Percentiles rank a stretch among this genome's conserved stretches.
Evolutionary conservation across 2,113 vertebrate species (phyloP).

Genomic region (Scolopax mira): DNA sequence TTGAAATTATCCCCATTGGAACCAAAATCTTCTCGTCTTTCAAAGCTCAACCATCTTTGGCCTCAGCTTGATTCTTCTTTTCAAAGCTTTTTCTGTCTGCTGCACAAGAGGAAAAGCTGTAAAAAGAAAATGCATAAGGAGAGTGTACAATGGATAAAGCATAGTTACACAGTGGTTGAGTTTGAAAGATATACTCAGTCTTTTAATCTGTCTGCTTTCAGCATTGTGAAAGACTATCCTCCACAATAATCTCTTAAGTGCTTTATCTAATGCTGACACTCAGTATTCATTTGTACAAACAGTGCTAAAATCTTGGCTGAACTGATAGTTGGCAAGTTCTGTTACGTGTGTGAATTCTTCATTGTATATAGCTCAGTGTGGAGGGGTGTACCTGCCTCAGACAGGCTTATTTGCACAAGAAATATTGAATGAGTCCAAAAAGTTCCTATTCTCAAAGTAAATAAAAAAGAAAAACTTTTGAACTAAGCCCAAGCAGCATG

Average conservation of each 20-base stretch:
- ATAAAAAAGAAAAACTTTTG: not conserved
- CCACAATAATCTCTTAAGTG: not conserved
- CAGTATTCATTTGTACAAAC: not conserved
- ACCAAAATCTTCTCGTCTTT: not conserved
- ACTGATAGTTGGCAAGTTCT: not conserved
- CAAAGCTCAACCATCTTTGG: not conserved
- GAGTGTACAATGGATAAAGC: not conserved
- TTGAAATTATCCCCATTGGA: not conserved
- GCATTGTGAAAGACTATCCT: not conserved
- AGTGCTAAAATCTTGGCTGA: not conserved
- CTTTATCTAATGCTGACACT: not conserved
- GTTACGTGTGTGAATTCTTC: not conserved
- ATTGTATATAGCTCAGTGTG: not conserved
- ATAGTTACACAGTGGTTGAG: not conserved
- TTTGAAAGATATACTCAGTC: not conserved
- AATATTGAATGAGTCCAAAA: not conserved
- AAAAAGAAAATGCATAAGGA: not conserved
- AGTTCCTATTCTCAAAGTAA: not conserved
- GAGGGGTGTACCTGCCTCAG: not conserved
- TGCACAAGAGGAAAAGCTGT: not conserved
- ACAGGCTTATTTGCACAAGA: not conserved
- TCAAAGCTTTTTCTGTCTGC: not conserved
- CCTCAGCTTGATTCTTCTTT: not conserved
- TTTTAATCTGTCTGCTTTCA: conserved; percentile 3
- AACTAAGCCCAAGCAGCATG: not conserved